Evolutionary conservation across 2,888 invertebrate species (phyloP), one percentile per base, ranked within the genome.

Genomic region (Xanthorhoe designata): DNA sequence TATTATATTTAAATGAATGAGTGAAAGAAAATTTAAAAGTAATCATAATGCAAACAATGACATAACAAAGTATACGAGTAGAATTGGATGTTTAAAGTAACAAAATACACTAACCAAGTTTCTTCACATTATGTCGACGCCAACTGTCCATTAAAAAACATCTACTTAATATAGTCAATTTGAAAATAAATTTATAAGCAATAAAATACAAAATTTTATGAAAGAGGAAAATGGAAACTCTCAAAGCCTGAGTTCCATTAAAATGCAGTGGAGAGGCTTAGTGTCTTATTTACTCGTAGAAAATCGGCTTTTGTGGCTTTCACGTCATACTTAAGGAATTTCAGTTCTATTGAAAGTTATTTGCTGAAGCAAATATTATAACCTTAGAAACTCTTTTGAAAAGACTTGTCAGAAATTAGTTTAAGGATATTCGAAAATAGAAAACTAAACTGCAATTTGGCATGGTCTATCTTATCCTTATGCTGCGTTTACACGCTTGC

Each of bases 171-270:
- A 38, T 10, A 38, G 35, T 38, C 35, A 38, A 38, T 8, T 38
- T 38, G 10, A 38, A 8, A 10, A 50, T 59, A 51, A 59, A 50
- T 32, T 19, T n/a, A n/a, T n/a, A 35, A 59, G 15, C 42, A 42
- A 10, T 38, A 45, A 15, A 15, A 42, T 24, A 29, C 42, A 50
- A 49, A 50, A 35, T 24, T 24, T 24, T 13, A 51, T 32, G n/a
- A 17, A 51, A 54, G 8, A 51, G 17, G 35, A 50, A 62, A 62
- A 62, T 54, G 17, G 50, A 38, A 51, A 19, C 55, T 56, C 35
- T 47, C 51, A 60, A 57, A 24, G 47, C 35, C 19, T 58, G n/a
- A 19, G 62, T 64, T 49, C 53, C 60, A 67, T 67, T 63, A 64
- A 57, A 61, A 52, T 47, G 56, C 52, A 59, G 62, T 24, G 35